These are phyloP conservation scores for Drosophila simulans DNA, from an alignment of 1,140 invertebrate species.

Conservation along the genomic window DNA sequence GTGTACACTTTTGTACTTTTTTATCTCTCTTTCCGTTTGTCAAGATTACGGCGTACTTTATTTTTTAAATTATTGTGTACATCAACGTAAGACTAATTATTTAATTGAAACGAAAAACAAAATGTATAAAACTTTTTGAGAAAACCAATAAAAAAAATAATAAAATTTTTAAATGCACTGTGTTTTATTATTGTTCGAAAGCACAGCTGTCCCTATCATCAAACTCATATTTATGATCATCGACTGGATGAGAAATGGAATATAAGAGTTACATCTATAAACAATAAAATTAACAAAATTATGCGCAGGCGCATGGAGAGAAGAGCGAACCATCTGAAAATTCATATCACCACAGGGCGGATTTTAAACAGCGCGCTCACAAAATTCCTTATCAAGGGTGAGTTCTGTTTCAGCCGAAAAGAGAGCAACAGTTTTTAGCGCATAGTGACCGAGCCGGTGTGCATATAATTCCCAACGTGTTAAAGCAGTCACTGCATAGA, in stretches of 20 bases:
- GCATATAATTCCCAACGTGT: slow-evolving; percentile 56
- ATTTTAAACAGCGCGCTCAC: not conserved
- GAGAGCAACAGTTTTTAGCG: slow-evolving; percentile 18
- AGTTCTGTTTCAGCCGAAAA: slow-evolving; percentile 19
- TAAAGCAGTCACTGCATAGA: slow-evolving; percentile 9
- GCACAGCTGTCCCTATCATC: too few relatives aligned
- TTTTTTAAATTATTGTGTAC: slow-evolving; percentile 78
- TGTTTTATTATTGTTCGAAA: not conserved
- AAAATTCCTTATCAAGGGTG: not conserved
- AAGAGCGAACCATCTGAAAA: too few relatives aligned
- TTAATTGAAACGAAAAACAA: slow-evolving; percentile 68
- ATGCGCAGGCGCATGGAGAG: not conserved
- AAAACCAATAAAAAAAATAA: slow-evolving; percentile 79
- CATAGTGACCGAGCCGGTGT: too few relatives aligned
- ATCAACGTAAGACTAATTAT: slow-evolving; percentile 82
- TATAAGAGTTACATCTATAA: not conserved
- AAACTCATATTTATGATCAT: too few relatives aligned
- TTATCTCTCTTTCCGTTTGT: slow-evolving; percentile 55
- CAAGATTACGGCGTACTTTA: slow-evolving; percentile 59
- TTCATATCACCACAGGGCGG: not conserved
- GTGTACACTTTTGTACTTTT: slow-evolving; percentile 38
- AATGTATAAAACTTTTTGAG: slow-evolving; percentile 63
- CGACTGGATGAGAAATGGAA: not conserved
- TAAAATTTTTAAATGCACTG: slow-evolving; percentile 68
- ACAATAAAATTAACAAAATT: too few relatives aligned